Base-by-base conservation (phyloP, 1,140 invertebrate genomes). In the Olivierus martensii region DNA sequence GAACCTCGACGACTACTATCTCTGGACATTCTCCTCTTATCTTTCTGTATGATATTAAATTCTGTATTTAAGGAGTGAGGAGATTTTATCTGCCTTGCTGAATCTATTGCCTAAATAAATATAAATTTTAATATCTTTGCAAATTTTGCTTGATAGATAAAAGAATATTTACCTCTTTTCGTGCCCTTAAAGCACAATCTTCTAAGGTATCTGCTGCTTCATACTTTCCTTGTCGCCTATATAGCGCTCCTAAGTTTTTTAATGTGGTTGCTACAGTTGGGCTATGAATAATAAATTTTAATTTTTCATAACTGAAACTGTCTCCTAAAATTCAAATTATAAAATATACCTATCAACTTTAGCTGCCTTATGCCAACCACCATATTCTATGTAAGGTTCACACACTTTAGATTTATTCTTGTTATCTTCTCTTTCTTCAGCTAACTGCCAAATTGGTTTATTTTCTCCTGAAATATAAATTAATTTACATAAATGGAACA, bases 401-500 rank as follows among this genome's bases (percentile, higher is more conserved):
- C 87, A 87, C 62, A 93, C 90, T 64, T 87, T 84, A 66, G 88
- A 87, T 65, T 87, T 80, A 61, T 84, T 84, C 70, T 93, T 93
- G 67, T 90, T 90, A 65, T 93, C 88, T 70, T 95, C 93, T 19
- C 93, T 75, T 65, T 98, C 95, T 70, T 99, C 95, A 3, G 95
- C 95, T 59, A 98, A 89, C 78, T 98, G 92, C 95, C 95, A 99
- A 66, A 99, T 98, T 6, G 94, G 91, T 73, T 98, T 98, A 74
- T 98, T 99, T 66, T 96, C 89, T 54, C 51, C 56, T 59, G 39
- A 21, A 51, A 46, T 21, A 35, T 34, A 12, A 46, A 14, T 12
- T 17, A 49, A 17, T 51, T 17, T 39, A 17, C 12, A 39, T 39
- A 39, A 12, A 17, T 39, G 12, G 12, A 39, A 17, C 12, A 17